Conservation (phyloP, 92 coral and sea anemone species). For the Parazoanthus swiftii region DNA sequence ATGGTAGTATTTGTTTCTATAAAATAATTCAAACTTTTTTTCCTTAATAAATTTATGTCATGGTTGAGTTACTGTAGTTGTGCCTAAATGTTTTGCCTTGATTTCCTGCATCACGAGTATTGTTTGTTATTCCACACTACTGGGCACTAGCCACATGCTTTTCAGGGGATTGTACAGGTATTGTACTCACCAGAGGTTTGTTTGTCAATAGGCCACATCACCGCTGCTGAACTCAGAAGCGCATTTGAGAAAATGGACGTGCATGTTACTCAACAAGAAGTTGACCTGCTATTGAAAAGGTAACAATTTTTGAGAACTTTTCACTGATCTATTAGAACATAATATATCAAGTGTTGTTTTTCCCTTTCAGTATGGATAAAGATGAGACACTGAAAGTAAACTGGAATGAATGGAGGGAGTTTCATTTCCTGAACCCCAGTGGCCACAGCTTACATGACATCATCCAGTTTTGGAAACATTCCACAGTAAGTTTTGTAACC, state of each 20-base stretch:
- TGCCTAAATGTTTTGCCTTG: too few relatives aligned
- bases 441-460: slow-evolving; percentile 99
- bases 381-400: slow-evolving; percentile 91
- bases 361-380: slow-evolving; percentile 76
- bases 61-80: neutral
- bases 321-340: neutral
- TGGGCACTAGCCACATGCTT: too few relatives aligned
- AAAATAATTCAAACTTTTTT: too few relatives aligned
- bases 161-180: too few relatives aligned
- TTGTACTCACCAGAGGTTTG: neutral
- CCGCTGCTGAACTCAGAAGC: slow-evolving; percentile 25
- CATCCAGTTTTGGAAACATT: slow-evolving; percentile 98
- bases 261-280: slow-evolving; percentile 36
- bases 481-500: slow-evolving; percentile 63
- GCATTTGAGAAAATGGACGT: slow-evolving; percentile 46
- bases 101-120: too few relatives aligned
- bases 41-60: neutral
- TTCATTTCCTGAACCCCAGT: slow-evolving; percentile 93
- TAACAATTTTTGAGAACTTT: neutral
- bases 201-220: slow-evolving; percentile 24
- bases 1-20: neutral
- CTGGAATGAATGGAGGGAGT: slow-evolving; percentile 99
- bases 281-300: slow-evolving; percentile 40
- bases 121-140: too few relatives aligned
- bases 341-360: neutral